Evolutionary conservation across 2,888 invertebrate genomes (phyloP), one percentile per base, ranked within the genome.

Genomic region (Andricus quercusramuli): DNA sequence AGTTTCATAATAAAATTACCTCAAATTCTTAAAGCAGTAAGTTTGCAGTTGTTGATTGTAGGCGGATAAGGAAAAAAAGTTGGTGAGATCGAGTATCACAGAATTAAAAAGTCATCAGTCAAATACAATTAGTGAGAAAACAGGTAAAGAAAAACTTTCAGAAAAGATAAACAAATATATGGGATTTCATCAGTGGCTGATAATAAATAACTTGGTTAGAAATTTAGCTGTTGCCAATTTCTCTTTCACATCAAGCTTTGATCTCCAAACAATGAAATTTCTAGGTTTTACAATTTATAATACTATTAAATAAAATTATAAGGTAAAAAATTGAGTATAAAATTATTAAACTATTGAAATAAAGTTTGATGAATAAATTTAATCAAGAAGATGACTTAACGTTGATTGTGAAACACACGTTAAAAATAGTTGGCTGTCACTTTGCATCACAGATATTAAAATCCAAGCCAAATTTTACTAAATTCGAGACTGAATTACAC

Each of bases 181-280:
- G n/a, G 11, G 51, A 74, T 32, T 74, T 56, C 70, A 74, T 74
- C 56, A 32, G 25, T 74, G 29, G 17, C 56, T 74, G 37, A 74
- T 74, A 56, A 74, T 74, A 56, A 29, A 44, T 47, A 56, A 74
- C 20, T 64, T 74, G 11, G 32, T 56, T 74, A 32, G 32, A 32
- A 51, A 56, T 74, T n/a, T 32, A 32, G 32, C 20, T n/a, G 22
- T 32, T 74, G 74, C 56, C 70, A 70, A 70, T 70, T 51, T 70
- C 29, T 5, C 70, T 70, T 70, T 70, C n/a, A n/a, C n/a, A n/a
- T n/a, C n/a, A n/a, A n/a, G n/a, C n/a, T n/a, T n/a, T n/a, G n/a
- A n/a, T n/a, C n/a, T n/a, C n/a, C n/a, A n/a, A n/a, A n/a, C n/a
- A n/a, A n/a, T n/a, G n/a, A n/a, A n/a, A n/a, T n/a, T n/a, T n/a